These are phyloP conservation scores for Hippocampus kuda DNA, from an alignment of 2,797 vertebrate species.

Conservation along the genomic window DNA sequence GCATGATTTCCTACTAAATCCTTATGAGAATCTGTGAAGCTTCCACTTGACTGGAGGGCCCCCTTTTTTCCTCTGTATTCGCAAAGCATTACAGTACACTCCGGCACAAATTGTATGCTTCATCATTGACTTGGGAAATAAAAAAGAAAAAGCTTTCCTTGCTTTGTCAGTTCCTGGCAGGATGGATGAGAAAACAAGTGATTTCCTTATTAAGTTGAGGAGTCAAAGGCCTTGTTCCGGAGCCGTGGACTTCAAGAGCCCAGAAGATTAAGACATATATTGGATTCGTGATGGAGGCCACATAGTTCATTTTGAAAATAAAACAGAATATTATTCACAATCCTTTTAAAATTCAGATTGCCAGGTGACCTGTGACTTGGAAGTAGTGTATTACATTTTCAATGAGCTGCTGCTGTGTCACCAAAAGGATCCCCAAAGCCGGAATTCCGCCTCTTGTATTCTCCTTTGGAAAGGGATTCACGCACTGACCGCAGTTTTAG, in stretches of 20 bases:
- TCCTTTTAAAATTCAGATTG: constrained; percentile 99
- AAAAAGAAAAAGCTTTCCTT: constrained; percentile 59
- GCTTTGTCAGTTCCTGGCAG: constrained; percentile 71
- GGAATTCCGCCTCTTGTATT: constrained; percentile 63
- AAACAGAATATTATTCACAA: constrained; percentile 99
- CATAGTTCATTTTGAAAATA: constrained; percentile 99
- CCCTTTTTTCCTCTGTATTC: neutral
- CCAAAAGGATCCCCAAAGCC: constrained; percentile 56
- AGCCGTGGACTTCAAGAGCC: constrained; percentile 93
- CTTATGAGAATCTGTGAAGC: neutral
- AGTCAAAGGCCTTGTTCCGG: constrained; percentile 94
- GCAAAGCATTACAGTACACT: neutral
- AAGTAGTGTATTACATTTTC: constrained; percentile 99
- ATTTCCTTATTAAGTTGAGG: constrained; percentile 98
- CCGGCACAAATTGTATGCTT: constrained; percentile 69
- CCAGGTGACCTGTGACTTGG: constrained; percentile 98
- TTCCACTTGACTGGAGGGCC: neutral
- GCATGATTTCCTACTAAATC: neutral
- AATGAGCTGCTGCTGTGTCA: constrained; percentile 86
- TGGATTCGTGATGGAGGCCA: constrained; percentile 99
- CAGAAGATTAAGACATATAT: constrained; percentile 99
- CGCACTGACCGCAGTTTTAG: constrained; percentile 55
- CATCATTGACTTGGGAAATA: constrained; percentile 83
- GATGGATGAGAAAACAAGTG: constrained; percentile 95
- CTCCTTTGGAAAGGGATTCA: constrained; percentile 65